Percentiles rank a stretch among this genome's conserved stretches.
Conservation (phyloP, 2,797 vertebrate genomes). For the Xenopus petersii region DNA sequence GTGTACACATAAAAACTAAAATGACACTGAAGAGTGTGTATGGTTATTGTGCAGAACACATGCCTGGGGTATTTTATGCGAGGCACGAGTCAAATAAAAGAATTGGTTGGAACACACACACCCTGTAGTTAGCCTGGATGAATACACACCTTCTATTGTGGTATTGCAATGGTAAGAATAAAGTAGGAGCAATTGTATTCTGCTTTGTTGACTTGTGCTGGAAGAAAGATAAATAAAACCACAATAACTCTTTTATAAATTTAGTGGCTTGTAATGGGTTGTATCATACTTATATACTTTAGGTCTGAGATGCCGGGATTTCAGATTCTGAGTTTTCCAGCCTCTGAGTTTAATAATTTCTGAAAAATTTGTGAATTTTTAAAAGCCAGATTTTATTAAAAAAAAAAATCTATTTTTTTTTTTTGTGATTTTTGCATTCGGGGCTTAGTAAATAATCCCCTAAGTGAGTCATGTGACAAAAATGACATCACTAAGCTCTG, state of each 20-base stretch:
- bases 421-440: too few relatives aligned
- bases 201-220: conserved; percentile 1
- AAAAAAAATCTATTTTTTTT: too few relatives aligned
- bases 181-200: not conserved
- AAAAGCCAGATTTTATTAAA: too few relatives aligned
- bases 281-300: too few relatives aligned
- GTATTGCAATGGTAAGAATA: conserved; percentile 24
- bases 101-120: conserved; percentile 23
- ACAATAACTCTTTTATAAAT: not conserved
- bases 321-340: too few relatives aligned
- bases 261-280: too few relatives aligned
- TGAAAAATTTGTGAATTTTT: too few relatives aligned
- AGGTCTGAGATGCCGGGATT: too few relatives aligned
- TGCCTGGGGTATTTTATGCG: conserved; percentile 32
- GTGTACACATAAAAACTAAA: conserved; percentile 18
- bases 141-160: conserved; percentile 43
- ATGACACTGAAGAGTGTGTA: conserved; percentile 29
- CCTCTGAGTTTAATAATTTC: too few relatives aligned
- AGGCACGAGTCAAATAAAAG: conserved; percentile 41
- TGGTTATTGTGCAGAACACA: conserved; percentile 24
- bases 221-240: not conserved
- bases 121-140: conserved; percentile 31
- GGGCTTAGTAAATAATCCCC: too few relatives aligned
- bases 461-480: too few relatives aligned
- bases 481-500: too few relatives aligned